Base-by-base conservation (phyloP, 2,113 vertebrate species). In the Corythornis vintsioides region DNA sequence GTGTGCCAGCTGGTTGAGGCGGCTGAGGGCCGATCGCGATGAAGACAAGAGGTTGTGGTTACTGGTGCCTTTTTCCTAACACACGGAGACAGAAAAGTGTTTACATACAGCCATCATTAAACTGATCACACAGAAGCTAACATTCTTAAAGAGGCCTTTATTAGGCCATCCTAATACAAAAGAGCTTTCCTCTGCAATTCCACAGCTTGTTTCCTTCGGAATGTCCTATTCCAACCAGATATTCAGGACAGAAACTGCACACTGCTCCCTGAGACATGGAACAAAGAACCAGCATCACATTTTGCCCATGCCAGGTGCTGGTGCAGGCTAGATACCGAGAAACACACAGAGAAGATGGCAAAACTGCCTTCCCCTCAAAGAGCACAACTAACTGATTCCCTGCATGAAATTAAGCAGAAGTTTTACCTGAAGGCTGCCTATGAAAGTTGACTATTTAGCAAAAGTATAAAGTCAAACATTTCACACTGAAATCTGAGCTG, bases 1-100 rank as follows among this genome's bases (percentile, higher is more conserved):
- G 91, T 99, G 99, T 55, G 98, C 98, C 94, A 99, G 98, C 97
- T 99, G 99, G 97, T 99, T 99, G 71, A 99, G 98, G 83, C 98
- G 98, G 43, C 97, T 96, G 71, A 99, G 97, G 13, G 98, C 98
- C 0, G 96, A 84, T 1, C 98, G 97, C 0, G 98, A 96, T 0
- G 98, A 94, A 1, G 98, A 91, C 60, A 99, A 95, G 93, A 99
- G 97, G 94, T 79, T 98, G 65, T 98, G 98, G 93, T 97, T 98
- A 6, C 98, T 98, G 0, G 98, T 98, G 24, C 99, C 99, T 59
- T 99, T 99, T 88, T 99, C 99, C 99, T 99, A 94, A 10, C 65
- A 86, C 15, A 86, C 15, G 78, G 42, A 47, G 5, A 92, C 7
- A 70, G 6, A 21, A 7, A 42, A 64, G 20, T 1, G 10, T 7